Percentiles rank a stretch among this genome's conserved stretches.
These are phyloP conservation scores for Tylochromis polylepis DNA, from an alignment of 2,113 vertebrate species.

Conservation along the genomic window DNA sequence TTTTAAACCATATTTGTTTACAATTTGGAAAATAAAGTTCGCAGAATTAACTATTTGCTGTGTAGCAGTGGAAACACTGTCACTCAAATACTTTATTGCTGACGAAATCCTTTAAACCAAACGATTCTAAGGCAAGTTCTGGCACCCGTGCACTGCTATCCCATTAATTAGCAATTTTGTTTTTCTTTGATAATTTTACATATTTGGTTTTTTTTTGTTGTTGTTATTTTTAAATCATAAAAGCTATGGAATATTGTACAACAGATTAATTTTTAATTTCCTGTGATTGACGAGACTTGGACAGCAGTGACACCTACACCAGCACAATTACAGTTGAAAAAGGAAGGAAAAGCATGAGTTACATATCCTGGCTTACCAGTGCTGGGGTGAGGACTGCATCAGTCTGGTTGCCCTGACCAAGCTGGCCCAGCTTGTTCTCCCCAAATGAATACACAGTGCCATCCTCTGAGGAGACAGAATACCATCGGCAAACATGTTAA, in stretches of 20 bases:
- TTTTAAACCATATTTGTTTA: neutral
- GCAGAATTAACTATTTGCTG: neutral
- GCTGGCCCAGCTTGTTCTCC: slow-evolving; percentile 95
- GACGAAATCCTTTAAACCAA: neutral
- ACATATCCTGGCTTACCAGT: slow-evolving; percentile 67
- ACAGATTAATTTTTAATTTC: neutral
- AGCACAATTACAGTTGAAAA: neutral
- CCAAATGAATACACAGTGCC: slow-evolving; percentile 88
- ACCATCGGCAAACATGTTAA: neutral
- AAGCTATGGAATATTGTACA: neutral
- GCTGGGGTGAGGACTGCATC: slow-evolving; percentile 90
- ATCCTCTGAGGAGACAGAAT: slow-evolving; percentile 70
- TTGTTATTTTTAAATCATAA: neutral
- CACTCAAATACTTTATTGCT: no score
- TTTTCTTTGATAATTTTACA: neutral
- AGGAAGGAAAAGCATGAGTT: neutral
- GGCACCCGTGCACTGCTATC: neutral
- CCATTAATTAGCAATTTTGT: neutral
- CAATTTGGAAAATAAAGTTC: neutral
- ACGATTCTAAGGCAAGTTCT: neutral
- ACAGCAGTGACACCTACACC: neutral
- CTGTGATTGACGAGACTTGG: neutral
- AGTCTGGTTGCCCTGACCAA: slow-evolving; percentile 92
- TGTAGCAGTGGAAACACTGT: neutral
- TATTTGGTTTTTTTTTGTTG: neutral